These are phyloP conservation scores for Seladonia tumulorum DNA, from an alignment of 2,888 invertebrate species.

Conservation along the genomic window DNA sequence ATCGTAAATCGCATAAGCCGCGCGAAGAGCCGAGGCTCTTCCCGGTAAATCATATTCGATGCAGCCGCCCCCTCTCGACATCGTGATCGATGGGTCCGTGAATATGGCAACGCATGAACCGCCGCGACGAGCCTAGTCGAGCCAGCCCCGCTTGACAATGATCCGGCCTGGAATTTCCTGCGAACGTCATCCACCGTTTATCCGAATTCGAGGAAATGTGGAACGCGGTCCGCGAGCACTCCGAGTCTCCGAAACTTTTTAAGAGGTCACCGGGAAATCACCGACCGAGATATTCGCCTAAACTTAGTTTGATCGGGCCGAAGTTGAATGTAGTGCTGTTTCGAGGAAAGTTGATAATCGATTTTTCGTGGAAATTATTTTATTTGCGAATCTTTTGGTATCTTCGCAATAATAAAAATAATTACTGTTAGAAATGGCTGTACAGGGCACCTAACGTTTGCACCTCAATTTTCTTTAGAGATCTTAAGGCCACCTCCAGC, in stretches of 20 bases:
- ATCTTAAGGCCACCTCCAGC: too few relatives aligned
- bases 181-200: neutral
- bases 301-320: neutral
- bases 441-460: too few relatives aligned
- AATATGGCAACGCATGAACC: conserved; percentile 41
- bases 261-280: neutral
- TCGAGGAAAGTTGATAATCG: neutral
- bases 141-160: conserved; percentile 33
- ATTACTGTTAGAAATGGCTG: too few relatives aligned
- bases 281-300: neutral
- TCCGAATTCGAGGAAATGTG: conserved; percentile 3
- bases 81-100: conserved; percentile 60
- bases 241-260: neutral
- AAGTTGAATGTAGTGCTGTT: neutral
- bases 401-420: neutral
- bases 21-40: conserved; percentile 43
- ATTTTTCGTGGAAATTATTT: neutral
- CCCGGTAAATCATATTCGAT: conserved; percentile 63
- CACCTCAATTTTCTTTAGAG: too few relatives aligned
- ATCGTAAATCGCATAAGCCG: conserved; percentile 69
- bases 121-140: conserved; percentile 2
- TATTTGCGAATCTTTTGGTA: neutral
- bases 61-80: conserved; percentile 41
- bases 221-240: neutral
- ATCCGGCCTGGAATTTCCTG: conserved; percentile 30